A percentile compares a stretch with the other conserved stretches of the same genome.
Evolutionary conservation across 2,797 vertebrate genomes (phyloP).

Genomic region (Neosilurus hyrtlii): DNA sequence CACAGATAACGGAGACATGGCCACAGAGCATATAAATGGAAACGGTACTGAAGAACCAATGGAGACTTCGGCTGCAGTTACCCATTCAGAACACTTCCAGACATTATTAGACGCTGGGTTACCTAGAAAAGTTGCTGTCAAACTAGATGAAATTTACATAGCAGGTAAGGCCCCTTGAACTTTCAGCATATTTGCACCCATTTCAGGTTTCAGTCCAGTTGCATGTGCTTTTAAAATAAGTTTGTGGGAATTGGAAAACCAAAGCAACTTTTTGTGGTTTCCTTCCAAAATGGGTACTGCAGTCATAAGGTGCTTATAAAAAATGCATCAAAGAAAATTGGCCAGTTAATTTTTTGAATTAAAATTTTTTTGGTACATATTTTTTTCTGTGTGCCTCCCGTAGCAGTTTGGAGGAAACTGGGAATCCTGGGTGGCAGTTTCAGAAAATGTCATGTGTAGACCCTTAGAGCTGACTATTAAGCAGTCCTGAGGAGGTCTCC

Average conservation of each 20-base stretch:
- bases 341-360: constrained; percentile 19
- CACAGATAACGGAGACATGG: constrained; percentile 99
- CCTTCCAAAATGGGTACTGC: constrained; percentile 93
- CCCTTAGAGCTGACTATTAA: constrained; percentile 20
- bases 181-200: constrained; percentile 76
- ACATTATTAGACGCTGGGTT: constrained; percentile 99
- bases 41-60: constrained; percentile 99
- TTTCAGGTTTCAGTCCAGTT: constrained; percentile 68
- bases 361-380: not conserved
- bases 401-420: constrained; percentile 33
- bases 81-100: constrained; percentile 99
- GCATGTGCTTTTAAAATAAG: constrained; percentile 76
- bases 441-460: constrained; percentile 35
- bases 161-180: constrained; percentile 95
- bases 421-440: constrained; percentile 28
- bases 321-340: constrained; percentile 49
- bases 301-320: constrained; percentile 72
- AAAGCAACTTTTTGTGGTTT: constrained; percentile 99
- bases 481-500: constrained; percentile 32
- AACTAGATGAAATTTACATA: constrained; percentile 99
- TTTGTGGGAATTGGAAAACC: constrained; percentile 84
- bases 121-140: constrained; percentile 99
- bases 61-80: constrained; percentile 98
- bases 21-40: constrained; percentile 99
- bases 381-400: constrained; percentile 31